A percentile compares a stretch with the other conserved stretches of the same genome.
These are phyloP conservation scores for Dasypolia templi DNA, from an alignment of 2,888 invertebrate genomes.

Conservation along the genomic window DNA sequence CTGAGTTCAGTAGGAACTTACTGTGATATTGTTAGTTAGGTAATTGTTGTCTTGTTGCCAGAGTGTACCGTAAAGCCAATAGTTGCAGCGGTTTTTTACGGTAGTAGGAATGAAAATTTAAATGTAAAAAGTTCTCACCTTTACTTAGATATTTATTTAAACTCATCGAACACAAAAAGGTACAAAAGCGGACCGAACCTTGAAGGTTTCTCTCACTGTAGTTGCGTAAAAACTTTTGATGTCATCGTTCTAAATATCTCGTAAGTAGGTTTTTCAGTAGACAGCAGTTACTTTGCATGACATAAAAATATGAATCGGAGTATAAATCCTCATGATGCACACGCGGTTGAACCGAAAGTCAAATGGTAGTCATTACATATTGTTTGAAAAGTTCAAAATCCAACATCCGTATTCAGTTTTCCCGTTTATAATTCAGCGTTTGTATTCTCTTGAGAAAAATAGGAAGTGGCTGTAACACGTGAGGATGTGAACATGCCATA, in stretches of 20 bases:
- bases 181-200: too few relatives aligned
- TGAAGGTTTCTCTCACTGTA: neutral
- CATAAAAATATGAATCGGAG: neutral
- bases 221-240: neutral
- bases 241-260: neutral
- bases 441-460: neutral
- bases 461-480: neutral
- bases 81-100: neutral
- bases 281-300: neutral
- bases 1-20: neutral
- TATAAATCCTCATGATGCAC: neutral
- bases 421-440: slow-evolving; percentile 26
- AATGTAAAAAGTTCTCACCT: neutral
- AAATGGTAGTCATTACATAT: slow-evolving; percentile 25
- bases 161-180: too few relatives aligned
- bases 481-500: neutral
- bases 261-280: neutral
- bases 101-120: neutral
- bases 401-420: slow-evolving; percentile 33
- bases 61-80: neutral
- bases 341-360: slow-evolving; percentile 9
- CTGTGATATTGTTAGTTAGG: neutral
- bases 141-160: too few relatives aligned
- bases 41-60: neutral
- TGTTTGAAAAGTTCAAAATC: slow-evolving; percentile 26